Percentiles rank a stretch among this genome's conserved stretches.
phyloP scores from a whole-genome alignment of 2,797 vertebrate genomes.

The Anguilla obscura region DNA sequence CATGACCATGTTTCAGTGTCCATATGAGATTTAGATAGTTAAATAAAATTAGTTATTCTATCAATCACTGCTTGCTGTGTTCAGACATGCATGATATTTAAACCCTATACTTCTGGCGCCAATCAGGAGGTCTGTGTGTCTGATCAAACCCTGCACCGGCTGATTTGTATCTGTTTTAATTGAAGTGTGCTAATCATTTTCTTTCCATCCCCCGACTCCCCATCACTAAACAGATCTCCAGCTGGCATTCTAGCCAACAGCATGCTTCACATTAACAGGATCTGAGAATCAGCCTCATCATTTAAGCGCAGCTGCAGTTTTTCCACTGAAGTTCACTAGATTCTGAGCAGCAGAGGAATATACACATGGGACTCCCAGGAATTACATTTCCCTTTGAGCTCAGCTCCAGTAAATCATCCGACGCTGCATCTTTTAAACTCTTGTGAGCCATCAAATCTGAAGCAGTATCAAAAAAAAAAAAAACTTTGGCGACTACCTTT shows the following conservation, averaged over 20 bases:
- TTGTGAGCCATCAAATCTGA: constrained; percentile 42
- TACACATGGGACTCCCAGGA: constrained; percentile 17
- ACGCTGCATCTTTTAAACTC: constrained; percentile 44
- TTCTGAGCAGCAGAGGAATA: constrained; percentile 34
- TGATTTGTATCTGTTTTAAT: constrained; percentile 26
- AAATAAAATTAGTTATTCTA: constrained; percentile 51
- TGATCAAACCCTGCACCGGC: background rate
- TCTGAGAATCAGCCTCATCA: constrained; percentile 29
- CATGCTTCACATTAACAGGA: constrained; percentile 28
- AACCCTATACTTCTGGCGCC: constrained; percentile 38
- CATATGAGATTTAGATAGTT: constrained; percentile 53
- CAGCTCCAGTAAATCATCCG: constrained; percentile 49
- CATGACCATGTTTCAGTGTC: constrained; percentile 14
- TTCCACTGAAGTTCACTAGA: constrained; percentile 49
- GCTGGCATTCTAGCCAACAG: constrained; percentile 33
- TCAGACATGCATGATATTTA: constrained; percentile 49
- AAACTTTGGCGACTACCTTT: constrained; percentile 2
- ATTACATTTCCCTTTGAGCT: constrained; percentile 45
- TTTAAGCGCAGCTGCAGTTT: constrained; percentile 45
- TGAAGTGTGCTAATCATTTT: constrained; percentile 22
- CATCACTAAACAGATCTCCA: constrained; percentile 28
- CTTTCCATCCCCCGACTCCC: constrained; percentile 1
- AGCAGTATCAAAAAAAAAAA: constrained; percentile 34
- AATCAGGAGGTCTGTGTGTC: background rate
- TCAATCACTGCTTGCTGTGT: constrained; percentile 49